Base-by-base conservation (phyloP, 1,140 invertebrate genomes). In the Cyphomyrmex costatus region DNA sequence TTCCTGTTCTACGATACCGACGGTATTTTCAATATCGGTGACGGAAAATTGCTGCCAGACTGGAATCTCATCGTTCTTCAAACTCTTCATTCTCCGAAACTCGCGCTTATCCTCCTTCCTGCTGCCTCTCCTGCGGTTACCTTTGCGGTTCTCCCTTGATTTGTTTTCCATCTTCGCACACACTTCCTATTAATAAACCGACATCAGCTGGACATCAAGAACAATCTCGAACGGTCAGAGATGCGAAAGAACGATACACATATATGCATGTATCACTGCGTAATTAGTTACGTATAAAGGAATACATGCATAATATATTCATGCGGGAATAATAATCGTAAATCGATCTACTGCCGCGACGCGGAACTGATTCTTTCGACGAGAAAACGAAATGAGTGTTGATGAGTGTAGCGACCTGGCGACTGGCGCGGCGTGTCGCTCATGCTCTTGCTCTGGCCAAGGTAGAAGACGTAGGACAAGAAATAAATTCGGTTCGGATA, bases 31-130 rank as follows among this genome's bases (percentile, higher is more conserved):
- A 0, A n/a, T 21, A 3, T 33, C 36, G n/a, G 7, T 1, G 1
- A 19, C 5, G 6, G 51, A 0, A 51, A 68, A 36, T n/a, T 30
- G 6, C 49, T 33, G 24, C 66, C 79, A 83, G 16, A 1, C 1
- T 6, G 33, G 0, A 8, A 12, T 16, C 14, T 73, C 68, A 2
- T 83, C 79, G 8, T 14, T 83, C n/a, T 24, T 80, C 63, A 30
- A 12, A 0, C 36, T 27, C 10, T 46, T 80, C 24, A 21, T 46
- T 8, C 24, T 46, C 16, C 56, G 66, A 2, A n/a, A 1, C n/a
- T 58, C 78, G 33, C 49, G 49, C 5, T 83, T 83, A 0, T 73
- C 56, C 4, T 83, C 79, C 7, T 83, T 83, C 24, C 27, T 73
- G 24, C 19, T 14, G 24, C n/a, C 27, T 49, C 21, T 73, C 4